Percentiles rank a stretch among this genome's conserved stretches.
phyloP scores from a whole-genome alignment of 2,888 invertebrate species.

The Stenodema calcarata region DNA sequence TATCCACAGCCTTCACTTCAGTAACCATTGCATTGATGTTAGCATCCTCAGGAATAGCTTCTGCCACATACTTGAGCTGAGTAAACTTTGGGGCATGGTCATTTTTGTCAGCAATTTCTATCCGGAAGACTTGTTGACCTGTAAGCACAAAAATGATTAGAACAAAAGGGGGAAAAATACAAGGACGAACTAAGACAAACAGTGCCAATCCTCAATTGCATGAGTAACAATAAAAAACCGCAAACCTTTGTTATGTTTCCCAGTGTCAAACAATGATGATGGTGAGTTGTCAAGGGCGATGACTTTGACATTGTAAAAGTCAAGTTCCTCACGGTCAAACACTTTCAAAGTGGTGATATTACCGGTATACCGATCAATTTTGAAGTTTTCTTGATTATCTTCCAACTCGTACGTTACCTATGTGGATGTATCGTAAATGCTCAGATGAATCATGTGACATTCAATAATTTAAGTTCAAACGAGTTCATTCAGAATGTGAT shows the following conservation, averaged over 20 bases:
- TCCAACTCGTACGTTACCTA: conserved; percentile 77
- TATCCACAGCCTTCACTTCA: conserved; percentile 86
- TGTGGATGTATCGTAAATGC: background rate
- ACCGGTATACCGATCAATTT: conserved; percentile 84
- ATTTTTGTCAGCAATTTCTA: conserved; percentile 94
- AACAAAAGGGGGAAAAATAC: background rate
- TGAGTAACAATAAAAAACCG: too few species aligned
- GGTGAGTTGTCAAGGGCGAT: conserved; percentile 89
- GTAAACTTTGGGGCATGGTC: conserved; percentile 92
- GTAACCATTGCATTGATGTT: conserved; percentile 83
- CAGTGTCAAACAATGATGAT: conserved; percentile 73
- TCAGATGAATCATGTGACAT: too few species aligned
- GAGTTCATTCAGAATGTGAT: too few species aligned
- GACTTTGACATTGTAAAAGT: conserved; percentile 87
- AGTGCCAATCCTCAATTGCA: too few species aligned
- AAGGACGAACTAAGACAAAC: too few species aligned
- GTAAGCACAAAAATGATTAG: conserved; percentile 51
- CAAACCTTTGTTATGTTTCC: conserved; percentile 73
- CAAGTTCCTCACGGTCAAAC: conserved; percentile 86
- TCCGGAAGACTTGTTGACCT: conserved; percentile 82
- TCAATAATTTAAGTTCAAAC: too few species aligned
- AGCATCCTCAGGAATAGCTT: conserved; percentile 80
- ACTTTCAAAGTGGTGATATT: conserved; percentile 80
- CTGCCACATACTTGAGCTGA: conserved; percentile 75
- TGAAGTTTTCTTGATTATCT: conserved; percentile 75